A percentile compares a stretch with the other conserved stretches of the same genome.
These are phyloP conservation scores for Takifugu bimaculatus DNA, from an alignment of 2,113 vertebrate species.

Conservation along the genomic window DNA sequence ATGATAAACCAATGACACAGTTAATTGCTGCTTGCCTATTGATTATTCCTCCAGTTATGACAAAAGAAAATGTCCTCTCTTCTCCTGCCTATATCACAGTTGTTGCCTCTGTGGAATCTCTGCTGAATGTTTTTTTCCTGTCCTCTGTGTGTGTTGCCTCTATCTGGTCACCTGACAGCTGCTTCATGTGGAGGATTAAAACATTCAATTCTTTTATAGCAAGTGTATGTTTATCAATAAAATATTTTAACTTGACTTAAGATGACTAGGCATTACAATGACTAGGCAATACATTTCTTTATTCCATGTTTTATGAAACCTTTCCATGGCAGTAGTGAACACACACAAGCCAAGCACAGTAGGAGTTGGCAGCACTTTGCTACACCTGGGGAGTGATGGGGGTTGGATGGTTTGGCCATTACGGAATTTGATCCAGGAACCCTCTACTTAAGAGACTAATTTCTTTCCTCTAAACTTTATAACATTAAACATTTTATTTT, in stretches of 20 bases:
- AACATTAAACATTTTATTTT: too few species aligned
- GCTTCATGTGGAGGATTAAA: conserved; percentile 39
- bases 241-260: conserved; percentile 46
- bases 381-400: too few species aligned
- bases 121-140: conserved; percentile 25
- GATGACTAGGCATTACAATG: too few species aligned
- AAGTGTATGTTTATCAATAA: conserved; percentile 99
- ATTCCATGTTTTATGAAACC: too few species aligned
- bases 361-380: too few species aligned
- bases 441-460: too few species aligned
- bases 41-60: conserved; percentile 8
- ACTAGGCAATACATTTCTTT: too few species aligned
- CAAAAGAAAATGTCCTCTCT: conserved; percentile 18
- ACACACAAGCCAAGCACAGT: too few species aligned
- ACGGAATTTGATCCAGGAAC: too few species aligned
- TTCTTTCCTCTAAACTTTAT: too few species aligned
- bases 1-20: conserved; percentile 55
- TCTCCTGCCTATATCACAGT: conserved; percentile 50
- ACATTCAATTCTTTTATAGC: conserved; percentile 86
- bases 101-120: conserved; percentile 49
- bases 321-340: too few species aligned
- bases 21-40: conserved; percentile 51
- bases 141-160: conserved; percentile 32
- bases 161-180: conserved; percentile 22
- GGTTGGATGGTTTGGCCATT: too few species aligned